These are phyloP conservation scores for Taxidea taxus DNA, from an alignment of 2,113 vertebrate species.

Conservation along the genomic window DNA sequence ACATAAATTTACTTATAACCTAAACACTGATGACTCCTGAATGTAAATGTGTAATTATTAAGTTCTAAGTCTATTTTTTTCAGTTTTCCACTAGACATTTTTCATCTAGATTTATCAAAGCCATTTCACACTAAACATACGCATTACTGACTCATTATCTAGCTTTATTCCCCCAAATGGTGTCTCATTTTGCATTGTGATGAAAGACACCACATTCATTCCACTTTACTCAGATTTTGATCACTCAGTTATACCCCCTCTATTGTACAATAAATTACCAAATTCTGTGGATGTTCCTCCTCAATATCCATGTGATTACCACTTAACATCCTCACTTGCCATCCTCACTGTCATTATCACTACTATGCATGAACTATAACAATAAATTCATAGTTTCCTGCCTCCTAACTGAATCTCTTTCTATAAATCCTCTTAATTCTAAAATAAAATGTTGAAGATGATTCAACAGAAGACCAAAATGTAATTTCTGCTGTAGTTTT, in stretches of 20 bases:
- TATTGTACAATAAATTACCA: neutral
- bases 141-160: neutral
- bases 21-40: neutral
- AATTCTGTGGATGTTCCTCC: neutral
- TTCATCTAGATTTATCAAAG: neutral
- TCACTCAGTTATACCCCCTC: neutral
- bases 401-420: neutral
- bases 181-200: neutral
- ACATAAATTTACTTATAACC: neutral
- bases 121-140: neutral
- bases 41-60: neutral
- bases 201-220: neutral
- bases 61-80: neutral
- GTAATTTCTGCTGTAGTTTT: neutral
- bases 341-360: accelerated
- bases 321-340: neutral
- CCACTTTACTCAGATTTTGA: neutral
- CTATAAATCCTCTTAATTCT: neutral
- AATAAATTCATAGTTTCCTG: neutral
- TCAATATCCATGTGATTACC: neutral
- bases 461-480: neutral
- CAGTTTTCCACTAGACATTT: neutral
- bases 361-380: neutral
- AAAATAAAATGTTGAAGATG: neutral
- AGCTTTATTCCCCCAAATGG: neutral